Percentiles rank a stretch among this genome's conserved stretches.
Evolutionary conservation across 2,888 invertebrate genomes (phyloP).

Genomic region (Hirtodrosophila trivittata): DNA sequence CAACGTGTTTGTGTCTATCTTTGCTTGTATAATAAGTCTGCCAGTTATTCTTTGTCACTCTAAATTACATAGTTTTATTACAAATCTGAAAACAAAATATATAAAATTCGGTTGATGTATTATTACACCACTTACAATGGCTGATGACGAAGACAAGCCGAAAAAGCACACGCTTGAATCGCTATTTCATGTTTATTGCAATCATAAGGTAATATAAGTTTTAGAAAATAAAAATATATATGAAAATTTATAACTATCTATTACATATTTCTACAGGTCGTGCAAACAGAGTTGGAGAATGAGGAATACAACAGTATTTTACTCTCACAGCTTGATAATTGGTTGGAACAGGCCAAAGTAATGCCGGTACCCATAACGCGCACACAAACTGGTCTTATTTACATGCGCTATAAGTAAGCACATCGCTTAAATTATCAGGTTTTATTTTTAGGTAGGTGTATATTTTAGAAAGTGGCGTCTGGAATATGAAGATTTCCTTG

Average conservation of each 20-base stretch:
- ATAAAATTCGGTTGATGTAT: too few relatives aligned
- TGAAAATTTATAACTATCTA: too few relatives aligned
- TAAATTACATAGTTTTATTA: too few relatives aligned
- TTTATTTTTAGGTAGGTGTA: background rate
- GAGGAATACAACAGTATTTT: conserved; percentile 67
- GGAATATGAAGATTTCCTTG: conserved; percentile 73
- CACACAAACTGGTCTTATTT: conserved; percentile 74
- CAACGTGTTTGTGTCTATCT: too few relatives aligned
- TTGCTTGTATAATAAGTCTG: too few relatives aligned
- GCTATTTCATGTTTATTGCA: conserved; percentile 68
- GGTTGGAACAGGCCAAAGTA: conserved; percentile 70
- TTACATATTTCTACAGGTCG: conserved; percentile 23
- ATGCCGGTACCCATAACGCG: conserved; percentile 58
- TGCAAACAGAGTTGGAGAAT: conserved; percentile 63
- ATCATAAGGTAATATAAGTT: conserved; percentile 46
- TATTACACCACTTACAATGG: too few relatives aligned
- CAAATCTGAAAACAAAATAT: too few relatives aligned
- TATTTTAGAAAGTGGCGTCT: conserved; percentile 73
- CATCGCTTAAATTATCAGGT: too few relatives aligned
- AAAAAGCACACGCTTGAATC: conserved; percentile 72
- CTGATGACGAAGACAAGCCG: conserved; percentile 73
- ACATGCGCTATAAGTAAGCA: conserved; percentile 74
- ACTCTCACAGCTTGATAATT: conserved; percentile 70
- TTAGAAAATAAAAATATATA: too few relatives aligned
- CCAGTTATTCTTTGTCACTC: too few relatives aligned